phyloP scores from a whole-genome alignment of 2,888 invertebrate genomes.

The Teleogryllus oceanicus region DNA sequence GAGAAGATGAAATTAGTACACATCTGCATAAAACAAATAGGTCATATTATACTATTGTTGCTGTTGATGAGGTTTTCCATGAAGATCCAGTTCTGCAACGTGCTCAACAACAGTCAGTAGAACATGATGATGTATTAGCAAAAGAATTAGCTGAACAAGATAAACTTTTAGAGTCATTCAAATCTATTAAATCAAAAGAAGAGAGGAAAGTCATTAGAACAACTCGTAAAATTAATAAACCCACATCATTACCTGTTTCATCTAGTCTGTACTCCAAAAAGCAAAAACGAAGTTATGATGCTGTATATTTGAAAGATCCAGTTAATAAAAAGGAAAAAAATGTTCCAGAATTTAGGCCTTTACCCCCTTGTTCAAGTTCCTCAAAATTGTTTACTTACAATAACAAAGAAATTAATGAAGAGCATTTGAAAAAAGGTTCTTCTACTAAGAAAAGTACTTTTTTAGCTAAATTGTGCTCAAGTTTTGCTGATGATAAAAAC shows the following conservation, averaged over 20 bases:
- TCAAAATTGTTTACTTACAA: not conserved
- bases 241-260: constrained; percentile 40
- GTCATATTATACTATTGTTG: constrained; percentile 41
- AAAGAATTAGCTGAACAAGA: constrained; percentile 56
- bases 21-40: constrained; percentile 36
- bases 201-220: constrained; percentile 41
- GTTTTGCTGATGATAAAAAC: not conserved
- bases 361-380: not conserved
- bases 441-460: not conserved
- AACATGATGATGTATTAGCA: constrained; percentile 50
- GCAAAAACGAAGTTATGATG: constrained; percentile 26
- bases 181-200: constrained; percentile 48
- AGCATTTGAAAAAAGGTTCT: not conserved
- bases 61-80: constrained; percentile 42
- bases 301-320: constrained; percentile 20
- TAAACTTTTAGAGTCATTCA: constrained; percentile 53
- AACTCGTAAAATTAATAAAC: constrained; percentile 44
- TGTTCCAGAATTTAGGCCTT: not conserved
- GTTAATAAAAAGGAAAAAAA: not conserved
- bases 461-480: not conserved
- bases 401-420: constrained; percentile 18
- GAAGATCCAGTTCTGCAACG: constrained; percentile 38
- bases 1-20: not conserved
- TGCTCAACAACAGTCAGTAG: constrained; percentile 44
- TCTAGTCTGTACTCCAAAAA: constrained; percentile 50